Conservation (phyloP, 1,140 invertebrate species). For the Gryllus bimaculatus region DNA sequence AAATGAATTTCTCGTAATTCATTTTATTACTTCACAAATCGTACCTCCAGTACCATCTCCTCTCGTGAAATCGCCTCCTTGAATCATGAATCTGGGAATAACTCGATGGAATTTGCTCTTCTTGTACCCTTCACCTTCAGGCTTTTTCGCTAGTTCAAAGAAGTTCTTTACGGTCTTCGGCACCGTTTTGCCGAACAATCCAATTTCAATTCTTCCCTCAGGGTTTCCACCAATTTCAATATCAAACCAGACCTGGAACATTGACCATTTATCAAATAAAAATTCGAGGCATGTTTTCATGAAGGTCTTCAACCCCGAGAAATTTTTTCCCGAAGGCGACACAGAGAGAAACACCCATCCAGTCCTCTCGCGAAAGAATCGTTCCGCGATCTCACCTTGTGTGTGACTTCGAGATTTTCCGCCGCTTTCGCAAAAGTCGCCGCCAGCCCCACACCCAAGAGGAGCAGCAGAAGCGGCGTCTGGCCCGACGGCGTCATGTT, state of each 20-base stretch:
- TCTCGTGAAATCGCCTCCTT: constrained; percentile 87
- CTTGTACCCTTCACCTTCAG: constrained; percentile 72
- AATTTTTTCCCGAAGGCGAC: no score
- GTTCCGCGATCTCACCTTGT: no score
- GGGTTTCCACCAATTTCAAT: constrained; percentile 74
- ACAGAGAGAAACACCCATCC: no score
- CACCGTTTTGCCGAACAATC: constrained; percentile 89
- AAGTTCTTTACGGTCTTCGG: constrained; percentile 94
- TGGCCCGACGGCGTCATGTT: no score
- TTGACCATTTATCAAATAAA: constrained; percentile 18
- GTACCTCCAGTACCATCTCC: constrained; percentile 84
- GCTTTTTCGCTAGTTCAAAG: constrained; percentile 66
- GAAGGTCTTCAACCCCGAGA: no score
- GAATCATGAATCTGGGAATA: constrained; percentile 93
- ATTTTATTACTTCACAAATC: not conserved
- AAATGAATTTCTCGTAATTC: not conserved
- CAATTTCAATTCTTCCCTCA: constrained; percentile 78
- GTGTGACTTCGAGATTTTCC: no score
- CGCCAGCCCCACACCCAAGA: no score
- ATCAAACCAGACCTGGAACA: constrained; percentile 82
- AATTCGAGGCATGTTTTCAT: not conserved
- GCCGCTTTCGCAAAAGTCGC: no score
- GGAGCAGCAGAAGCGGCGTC: no score
- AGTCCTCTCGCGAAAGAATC: no score
- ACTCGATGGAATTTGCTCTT: constrained; percentile 87